Percentiles rank a stretch among this genome's conserved stretches.
Evolutionary conservation across 1,140 invertebrate species (phyloP).

Genomic region (Cepaea nemoralis): DNA sequence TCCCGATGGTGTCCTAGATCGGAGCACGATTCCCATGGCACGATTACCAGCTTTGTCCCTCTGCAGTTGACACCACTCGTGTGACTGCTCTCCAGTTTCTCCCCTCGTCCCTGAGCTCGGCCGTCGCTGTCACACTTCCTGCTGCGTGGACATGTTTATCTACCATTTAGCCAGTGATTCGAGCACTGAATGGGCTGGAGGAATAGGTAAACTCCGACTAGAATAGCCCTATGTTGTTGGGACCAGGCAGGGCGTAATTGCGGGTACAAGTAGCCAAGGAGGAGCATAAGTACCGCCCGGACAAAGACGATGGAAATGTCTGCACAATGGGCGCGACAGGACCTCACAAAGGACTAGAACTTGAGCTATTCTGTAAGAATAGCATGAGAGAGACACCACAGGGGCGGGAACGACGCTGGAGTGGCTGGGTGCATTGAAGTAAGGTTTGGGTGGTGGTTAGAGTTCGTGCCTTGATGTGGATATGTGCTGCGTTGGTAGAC

Average conservation of each 20-base stretch:
- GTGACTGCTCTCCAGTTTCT: neutral
- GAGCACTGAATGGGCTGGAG: neutral
- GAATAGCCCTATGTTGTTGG: neutral
- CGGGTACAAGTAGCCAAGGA: neutral
- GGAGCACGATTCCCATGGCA: neutral
- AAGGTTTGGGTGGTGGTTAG: too few species aligned
- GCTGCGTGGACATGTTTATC: slow-evolving; percentile 28
- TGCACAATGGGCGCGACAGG: neutral
- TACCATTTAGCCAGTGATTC: slow-evolving; percentile 22
- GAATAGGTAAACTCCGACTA: slow-evolving; percentile 15
- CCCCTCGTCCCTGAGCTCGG: neutral
- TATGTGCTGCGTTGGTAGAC: too few species aligned
- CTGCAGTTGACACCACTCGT: neutral
- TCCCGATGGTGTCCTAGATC: neutral
- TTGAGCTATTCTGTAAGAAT: neutral
- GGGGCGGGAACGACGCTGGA: neutral
- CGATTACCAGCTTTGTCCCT: neutral
- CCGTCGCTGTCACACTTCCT: neutral
- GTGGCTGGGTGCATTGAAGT: neutral
- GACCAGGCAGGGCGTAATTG: neutral
- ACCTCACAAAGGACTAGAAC: neutral
- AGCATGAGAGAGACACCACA: neutral
- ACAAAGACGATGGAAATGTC: neutral
- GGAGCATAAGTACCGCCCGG: neutral
- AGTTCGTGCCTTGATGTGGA: too few species aligned